These are phyloP conservation scores for Thymallus thymallus DNA, from an alignment of 2,113 vertebrate genomes.

Conservation along the genomic window DNA sequence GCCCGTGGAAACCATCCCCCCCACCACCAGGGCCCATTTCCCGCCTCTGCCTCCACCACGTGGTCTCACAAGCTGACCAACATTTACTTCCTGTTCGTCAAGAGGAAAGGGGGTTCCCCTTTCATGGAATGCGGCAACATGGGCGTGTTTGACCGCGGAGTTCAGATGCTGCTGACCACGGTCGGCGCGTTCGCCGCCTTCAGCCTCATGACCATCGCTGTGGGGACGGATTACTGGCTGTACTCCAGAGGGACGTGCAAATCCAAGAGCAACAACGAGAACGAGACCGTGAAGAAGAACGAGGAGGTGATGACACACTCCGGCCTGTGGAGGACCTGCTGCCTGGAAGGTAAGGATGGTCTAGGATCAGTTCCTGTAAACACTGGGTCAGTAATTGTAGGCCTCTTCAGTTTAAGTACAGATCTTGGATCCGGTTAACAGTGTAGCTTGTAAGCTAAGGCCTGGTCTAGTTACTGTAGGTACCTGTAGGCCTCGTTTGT, in stretches of 20 bases:
- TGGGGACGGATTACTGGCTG: conserved; percentile 98
- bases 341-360: conserved; percentile 87
- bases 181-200: conserved; percentile 99
- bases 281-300: conserved; percentile 99
- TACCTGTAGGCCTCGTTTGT: no score
- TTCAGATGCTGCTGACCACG: conserved; percentile 99
- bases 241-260: conserved; percentile 98
- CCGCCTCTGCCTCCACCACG: conserved; percentile 53
- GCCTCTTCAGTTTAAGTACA: no score
- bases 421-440: no score
- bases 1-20: conserved; percentile 74
- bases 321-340: conserved; percentile 99
- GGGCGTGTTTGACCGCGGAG: conserved; percentile 99
- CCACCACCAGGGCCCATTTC: conserved; percentile 68
- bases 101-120: conserved; percentile 92
- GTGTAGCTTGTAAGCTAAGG: no score
- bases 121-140: conserved; percentile 99
- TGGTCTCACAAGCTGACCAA: conserved; percentile 76
- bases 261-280: conserved; percentile 93
- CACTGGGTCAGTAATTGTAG: no score
- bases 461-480: no score
- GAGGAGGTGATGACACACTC: conserved; percentile 99
- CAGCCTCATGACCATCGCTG: conserved; percentile 99
- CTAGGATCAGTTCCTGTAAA: no score
- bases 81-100: conserved; percentile 81